Evolutionary conservation across 1,140 invertebrate species (phyloP).

Genomic region (Metaphire vulgaris): DNA sequence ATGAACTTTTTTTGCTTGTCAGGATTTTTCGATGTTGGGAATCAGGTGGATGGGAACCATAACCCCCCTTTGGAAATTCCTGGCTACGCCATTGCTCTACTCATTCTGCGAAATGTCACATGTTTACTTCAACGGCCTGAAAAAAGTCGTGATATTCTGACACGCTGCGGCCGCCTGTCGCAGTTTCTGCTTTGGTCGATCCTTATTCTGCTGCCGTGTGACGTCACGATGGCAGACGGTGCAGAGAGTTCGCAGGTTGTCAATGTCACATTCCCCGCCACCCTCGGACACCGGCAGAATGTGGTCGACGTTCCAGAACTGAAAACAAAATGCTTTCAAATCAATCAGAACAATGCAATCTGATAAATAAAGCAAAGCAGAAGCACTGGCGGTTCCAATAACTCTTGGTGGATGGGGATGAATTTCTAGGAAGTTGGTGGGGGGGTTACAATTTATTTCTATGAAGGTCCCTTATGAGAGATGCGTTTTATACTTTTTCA

Average conservation of each 20-base stretch:
- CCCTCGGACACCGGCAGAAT: constrained; percentile 45
- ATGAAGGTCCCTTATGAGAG: too few species aligned
- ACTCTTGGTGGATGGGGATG: too few species aligned
- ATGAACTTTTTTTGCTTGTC: too few species aligned
- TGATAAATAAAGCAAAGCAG: constrained; percentile 3
- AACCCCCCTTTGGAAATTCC: too few species aligned
- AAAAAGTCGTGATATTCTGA: background rate
- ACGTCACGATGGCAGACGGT: constrained; percentile 42
- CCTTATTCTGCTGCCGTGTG: constrained; percentile 35
- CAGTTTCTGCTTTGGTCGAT: background rate
- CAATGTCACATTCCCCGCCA: constrained; percentile 49
- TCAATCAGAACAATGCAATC: background rate
- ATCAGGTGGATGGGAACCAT: too few species aligned
- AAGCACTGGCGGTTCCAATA: too few species aligned
- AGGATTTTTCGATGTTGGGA: too few species aligned
- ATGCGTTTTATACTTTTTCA: too few species aligned
- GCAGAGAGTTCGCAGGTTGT: constrained; percentile 48
- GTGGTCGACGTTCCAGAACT: constrained; percentile 51
- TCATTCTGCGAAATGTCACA: too few species aligned
- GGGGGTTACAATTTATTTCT: too few species aligned
- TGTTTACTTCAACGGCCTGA: background rate
- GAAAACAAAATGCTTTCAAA: constrained; percentile 5
- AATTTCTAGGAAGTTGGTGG: too few species aligned
- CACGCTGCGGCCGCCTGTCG: background rate
- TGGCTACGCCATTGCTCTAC: too few species aligned